Base-by-base conservation (phyloP, 2,888 invertebrate genomes). In the Microplitis manilae region DNA sequence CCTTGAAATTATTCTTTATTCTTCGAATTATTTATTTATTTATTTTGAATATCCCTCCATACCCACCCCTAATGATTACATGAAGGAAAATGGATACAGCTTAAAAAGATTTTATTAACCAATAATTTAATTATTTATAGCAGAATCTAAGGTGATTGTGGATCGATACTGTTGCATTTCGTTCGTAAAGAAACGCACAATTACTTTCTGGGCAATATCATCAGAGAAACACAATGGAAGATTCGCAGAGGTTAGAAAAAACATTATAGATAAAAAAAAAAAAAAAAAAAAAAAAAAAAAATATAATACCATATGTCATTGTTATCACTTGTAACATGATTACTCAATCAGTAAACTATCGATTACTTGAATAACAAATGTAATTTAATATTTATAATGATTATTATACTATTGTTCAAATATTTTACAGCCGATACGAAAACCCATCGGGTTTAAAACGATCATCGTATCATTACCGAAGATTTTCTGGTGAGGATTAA, bases 71-170 rank as follows among this genome's bases (percentile, higher is more conserved):
- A 30, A 30, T 30, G 30, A 30, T 30, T 30, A 4, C 30, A 30
- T 30, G 30, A 4, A 30, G 0, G 2, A 4, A 30, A 30, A 0
- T 30, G 4, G 30, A 30, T 30, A 4, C 30, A 30, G 30, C 2
- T 4, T 4, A 30, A 30, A 30, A 30, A 30, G 4, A 30, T 30
- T 30, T 0, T 30, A 30, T 30, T 30, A 30, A 30, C 30, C 30
- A 30, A 30, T 50, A 5, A 50, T 50, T 13, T 1, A 15, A 64
- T 73, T 65, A 9, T 69, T 79, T 75, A 50, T 82, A 83, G 5
- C 83, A 87, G 86, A 85, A 83, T 81, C 84, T 82, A 78, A 88
- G 89, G 87, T 88, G 87, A 86, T 87, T 83, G 81, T 81, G 74
- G 80, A 81, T 83, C 8, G 39, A 72, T 74, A 78, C 79, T 76